phyloP scores from a whole-genome alignment of 2,113 vertebrate species.

The Cyanoramphus novaezelandiae region DNA sequence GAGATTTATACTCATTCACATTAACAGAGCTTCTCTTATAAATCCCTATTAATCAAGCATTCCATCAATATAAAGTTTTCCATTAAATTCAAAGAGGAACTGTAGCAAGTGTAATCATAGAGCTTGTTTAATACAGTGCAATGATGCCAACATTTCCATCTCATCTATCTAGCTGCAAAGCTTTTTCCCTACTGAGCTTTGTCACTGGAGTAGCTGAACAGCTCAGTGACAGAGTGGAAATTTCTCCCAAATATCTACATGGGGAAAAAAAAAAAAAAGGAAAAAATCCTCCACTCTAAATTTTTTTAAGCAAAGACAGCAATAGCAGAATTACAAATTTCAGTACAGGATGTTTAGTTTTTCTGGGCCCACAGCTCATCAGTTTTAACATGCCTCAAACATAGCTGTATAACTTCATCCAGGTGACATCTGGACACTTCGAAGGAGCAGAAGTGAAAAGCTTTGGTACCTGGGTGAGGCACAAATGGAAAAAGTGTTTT shows the following conservation, averaged over 20 bases:
- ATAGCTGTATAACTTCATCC: not conserved
- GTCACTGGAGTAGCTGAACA: not conserved
- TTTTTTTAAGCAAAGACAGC: not conserved
- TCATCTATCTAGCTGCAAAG: constrained; percentile 23
- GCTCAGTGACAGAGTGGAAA: constrained; percentile 18
- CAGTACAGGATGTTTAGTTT: not conserved
- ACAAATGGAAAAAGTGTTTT: not conserved
- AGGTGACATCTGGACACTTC: not conserved
- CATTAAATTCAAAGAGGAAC: constrained; percentile 52
- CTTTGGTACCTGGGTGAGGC: not conserved
- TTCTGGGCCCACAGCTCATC: not conserved
- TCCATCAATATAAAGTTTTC: constrained; percentile 44
- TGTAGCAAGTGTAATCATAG: constrained; percentile 22
- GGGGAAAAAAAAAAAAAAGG: not conserved
- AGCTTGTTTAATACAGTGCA: constrained; percentile 48
- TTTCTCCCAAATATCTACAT: not conserved
- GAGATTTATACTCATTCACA: constrained; percentile 29
- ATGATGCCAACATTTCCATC: constrained; percentile 32
- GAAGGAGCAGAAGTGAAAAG: not conserved
- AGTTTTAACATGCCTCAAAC: not conserved
- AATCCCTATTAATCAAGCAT: constrained; percentile 59
- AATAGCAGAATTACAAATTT: not conserved
- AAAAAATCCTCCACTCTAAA: not conserved
- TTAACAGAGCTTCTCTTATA: constrained; percentile 52
- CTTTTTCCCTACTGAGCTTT: constrained; percentile 11